Percentiles rank a stretch among this genome's conserved stretches.
phyloP scores from a whole-genome alignment of 2,888 invertebrate species.

The Endotricha flammealis region DNA sequence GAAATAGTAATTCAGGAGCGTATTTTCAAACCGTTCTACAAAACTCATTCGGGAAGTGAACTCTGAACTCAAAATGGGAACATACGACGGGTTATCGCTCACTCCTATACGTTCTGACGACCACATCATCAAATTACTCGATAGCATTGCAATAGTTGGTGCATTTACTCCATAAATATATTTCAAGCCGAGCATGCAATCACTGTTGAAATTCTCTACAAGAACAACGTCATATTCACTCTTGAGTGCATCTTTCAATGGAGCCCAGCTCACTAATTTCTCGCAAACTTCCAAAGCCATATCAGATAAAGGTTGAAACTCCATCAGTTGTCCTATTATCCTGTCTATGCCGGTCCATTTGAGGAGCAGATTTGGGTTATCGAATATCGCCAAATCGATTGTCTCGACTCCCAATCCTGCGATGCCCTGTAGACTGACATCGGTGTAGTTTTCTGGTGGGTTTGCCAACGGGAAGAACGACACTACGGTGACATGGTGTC shows the following conservation, averaged over 20 bases:
- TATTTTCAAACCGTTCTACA: constrained; percentile 63
- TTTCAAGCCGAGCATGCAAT: constrained; percentile 80
- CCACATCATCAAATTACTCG: constrained; percentile 80
- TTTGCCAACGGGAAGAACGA: constrained; percentile 76
- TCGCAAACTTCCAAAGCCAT: constrained; percentile 55
- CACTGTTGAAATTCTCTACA: constrained; percentile 80
- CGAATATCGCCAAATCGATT: constrained; percentile 44
- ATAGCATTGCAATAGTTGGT: constrained; percentile 76
- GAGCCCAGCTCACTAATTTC: constrained; percentile 51
- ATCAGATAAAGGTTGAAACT: constrained; percentile 43
- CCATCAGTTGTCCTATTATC: constrained; percentile 37
- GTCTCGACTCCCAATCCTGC: constrained; percentile 49
- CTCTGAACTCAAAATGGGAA: constrained; percentile 72
- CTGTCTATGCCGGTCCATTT: constrained; percentile 39
- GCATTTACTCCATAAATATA: constrained; percentile 70
- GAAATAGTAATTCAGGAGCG: constrained; percentile 39
- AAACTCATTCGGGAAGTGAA: constrained; percentile 70
- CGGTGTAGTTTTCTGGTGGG: constrained; percentile 63
- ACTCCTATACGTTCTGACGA: constrained; percentile 58
- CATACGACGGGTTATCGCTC: constrained; percentile 69
- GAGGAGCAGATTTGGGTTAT: constrained; percentile 33
- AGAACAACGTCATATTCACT: constrained; percentile 80
- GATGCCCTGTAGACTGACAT: constrained; percentile 61
- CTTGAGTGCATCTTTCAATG: constrained; percentile 49
- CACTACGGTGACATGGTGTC: constrained; percentile 80